Evolutionary conservation across 2,888 invertebrate species (phyloP), one percentile per base, ranked within the genome.

Genomic region (Andrena flavipes): DNA sequence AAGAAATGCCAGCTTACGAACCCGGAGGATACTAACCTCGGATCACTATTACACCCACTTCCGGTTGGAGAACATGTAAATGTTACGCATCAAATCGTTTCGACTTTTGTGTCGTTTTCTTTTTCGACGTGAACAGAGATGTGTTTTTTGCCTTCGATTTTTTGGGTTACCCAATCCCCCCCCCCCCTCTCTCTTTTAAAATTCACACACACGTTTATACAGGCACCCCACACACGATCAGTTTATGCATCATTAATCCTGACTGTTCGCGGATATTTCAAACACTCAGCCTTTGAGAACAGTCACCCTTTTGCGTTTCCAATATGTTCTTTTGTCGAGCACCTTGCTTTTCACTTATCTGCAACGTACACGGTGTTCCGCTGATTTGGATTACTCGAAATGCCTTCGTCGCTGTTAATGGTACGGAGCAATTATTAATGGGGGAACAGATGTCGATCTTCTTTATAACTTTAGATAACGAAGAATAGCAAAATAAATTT

Each of bases 121-220:
- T 65, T 80, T 59, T 70, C 51, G 56, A 33, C 35, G 35, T 70
- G 10, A 35, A 59, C 29, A 48, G 56, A 64, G 69, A 76, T 80
- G 79, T 29, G 68, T 76, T 63, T 30, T 42, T 63, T 68, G 29
- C 49, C 71, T 56, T 67, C 62, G 65, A 71, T 20, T 63, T 42
- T 76, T 79, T 73, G 80, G 79, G 73, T 80, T 80, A 79, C 79
- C 80, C 80, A 68, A 62, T 80, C 80, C 80, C 79, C 62, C 54
- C 79, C 71, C 78, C 26, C 26, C 26, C 26, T 29, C 62, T 63
- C 73, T 80, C 80, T 73, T 54, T 30, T 73, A 30, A 56, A 30
- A 10, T n/a, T 80, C 56, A 48, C 10, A 13, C 42, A 69, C 73
- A 54, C 30, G 10, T 48, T 29, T 16, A 64, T 13, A 48, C 54